A percentile compares a stretch with the other conserved stretches of the same genome.
Evolutionary conservation across 2,888 invertebrate species (phyloP).

Genomic region (Synergus japonicus): DNA sequence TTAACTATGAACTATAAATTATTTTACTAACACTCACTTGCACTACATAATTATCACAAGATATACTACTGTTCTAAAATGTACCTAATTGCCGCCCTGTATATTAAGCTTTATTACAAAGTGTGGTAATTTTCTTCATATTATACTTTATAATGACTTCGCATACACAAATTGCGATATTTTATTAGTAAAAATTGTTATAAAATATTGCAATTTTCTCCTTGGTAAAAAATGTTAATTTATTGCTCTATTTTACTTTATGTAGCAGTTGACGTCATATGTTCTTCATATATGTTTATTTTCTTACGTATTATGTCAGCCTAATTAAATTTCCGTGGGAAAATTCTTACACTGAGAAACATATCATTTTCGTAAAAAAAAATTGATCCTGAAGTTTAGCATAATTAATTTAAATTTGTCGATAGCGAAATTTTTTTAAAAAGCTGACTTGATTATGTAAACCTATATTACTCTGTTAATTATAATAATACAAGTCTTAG

Average conservation of each 20-base stretch:
- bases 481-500: not conserved
- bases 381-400: not conserved
- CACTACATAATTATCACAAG: constrained; percentile 10
- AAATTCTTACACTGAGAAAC: not conserved
- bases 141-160: constrained; percentile 38
- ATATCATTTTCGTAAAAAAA: not conserved
- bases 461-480: no score
- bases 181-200: not conserved
- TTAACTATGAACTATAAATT: not conserved
- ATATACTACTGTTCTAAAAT: constrained; percentile 12
- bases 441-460: no score
- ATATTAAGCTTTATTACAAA: constrained; percentile 19
- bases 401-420: not conserved
- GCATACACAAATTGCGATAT: constrained; percentile 1
- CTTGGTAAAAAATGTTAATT: not conserved
- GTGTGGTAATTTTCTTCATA: constrained; percentile 27
- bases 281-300: not conserved
- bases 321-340: not conserved
- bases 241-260: not conserved
- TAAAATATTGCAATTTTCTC: not conserved
- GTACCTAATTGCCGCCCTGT: constrained; percentile 1
- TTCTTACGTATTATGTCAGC: not conserved
- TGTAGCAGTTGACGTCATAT: not conserved
- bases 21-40: not conserved
- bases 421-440: no score